phyloP scores from a whole-genome alignment of 2,797 vertebrate species.

The Buphagus erythrorhynchus region DNA sequence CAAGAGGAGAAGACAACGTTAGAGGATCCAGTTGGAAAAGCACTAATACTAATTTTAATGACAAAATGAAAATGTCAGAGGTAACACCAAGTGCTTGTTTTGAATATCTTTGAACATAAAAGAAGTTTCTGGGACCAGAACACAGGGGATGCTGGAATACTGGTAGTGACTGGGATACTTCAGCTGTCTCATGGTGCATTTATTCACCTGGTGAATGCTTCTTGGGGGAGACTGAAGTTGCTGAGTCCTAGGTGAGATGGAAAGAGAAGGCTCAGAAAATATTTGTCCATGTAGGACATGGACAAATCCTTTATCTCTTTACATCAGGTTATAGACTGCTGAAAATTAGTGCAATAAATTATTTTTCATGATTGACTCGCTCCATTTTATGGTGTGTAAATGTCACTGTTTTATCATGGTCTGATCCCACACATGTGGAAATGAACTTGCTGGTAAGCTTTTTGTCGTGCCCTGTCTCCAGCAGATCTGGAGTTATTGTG shows the following conservation, averaged over 20 bases:
- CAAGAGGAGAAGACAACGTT: slow-evolving; percentile 68
- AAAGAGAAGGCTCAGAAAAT: not conserved
- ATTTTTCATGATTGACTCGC: not conserved
- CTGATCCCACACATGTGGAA: not conserved
- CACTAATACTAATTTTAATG: not conserved
- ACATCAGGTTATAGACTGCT: not conserved
- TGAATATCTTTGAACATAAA: not conserved
- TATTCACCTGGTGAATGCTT: not conserved
- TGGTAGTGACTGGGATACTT: not conserved
- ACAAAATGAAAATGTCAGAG: not conserved
- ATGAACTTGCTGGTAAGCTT: not conserved
- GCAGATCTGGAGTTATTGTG: not conserved
- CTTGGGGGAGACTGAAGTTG: not conserved
- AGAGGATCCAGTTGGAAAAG: not conserved
- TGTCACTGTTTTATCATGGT: not conserved
- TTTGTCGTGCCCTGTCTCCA: not conserved
- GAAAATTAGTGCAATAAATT: slow-evolving; percentile 22
- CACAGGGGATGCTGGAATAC: not conserved
- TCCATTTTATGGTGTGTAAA: not conserved
- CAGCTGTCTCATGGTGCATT: not conserved
- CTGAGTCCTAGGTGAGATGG: not conserved
- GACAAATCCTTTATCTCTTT: not conserved
- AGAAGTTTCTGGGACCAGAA: not conserved
- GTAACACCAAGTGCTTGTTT: not conserved
- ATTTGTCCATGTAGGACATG: not conserved